Conservation (phyloP, 2,888 invertebrate species). For the Thyatira batis region DNA sequence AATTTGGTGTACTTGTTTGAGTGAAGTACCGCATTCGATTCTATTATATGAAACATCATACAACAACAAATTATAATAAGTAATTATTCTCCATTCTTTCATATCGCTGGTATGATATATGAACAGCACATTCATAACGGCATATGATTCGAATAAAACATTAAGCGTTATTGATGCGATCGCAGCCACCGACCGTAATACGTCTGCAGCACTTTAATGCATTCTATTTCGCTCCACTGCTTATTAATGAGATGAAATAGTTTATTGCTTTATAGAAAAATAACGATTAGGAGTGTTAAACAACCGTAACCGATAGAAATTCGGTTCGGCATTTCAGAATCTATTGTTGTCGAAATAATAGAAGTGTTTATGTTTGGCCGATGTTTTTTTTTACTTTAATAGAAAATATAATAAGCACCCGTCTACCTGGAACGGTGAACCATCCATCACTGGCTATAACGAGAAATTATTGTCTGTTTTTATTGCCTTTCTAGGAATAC, state of each 20-base stretch:
- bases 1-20: too few relatives aligned
- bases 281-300: slow-evolving; percentile 78
- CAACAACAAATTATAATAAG: background rate
- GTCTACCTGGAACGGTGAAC: slow-evolving; percentile 66
- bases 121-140: slow-evolving; percentile 21
- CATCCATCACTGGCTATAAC: slow-evolving; percentile 76
- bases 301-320: slow-evolving; percentile 77
- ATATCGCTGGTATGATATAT: background rate
- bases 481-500: slow-evolving; percentile 60
- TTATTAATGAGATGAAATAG: slow-evolving; percentile 76
- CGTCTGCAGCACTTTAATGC: slow-evolving; percentile 54
- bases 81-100: background rate
- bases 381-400: slow-evolving; percentile 52
- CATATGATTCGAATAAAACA: slow-evolving; percentile 59
- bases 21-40: background rate
- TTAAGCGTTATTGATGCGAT: slow-evolving; percentile 63
- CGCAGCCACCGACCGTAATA: slow-evolving; percentile 54
- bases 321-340: slow-evolving; percentile 65
- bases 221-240: slow-evolving; percentile 68
- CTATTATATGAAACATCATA: background rate
- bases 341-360: slow-evolving; percentile 72
- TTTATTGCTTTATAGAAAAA: slow-evolving; percentile 72
- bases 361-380: slow-evolving; percentile 76
- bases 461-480: slow-evolving; percentile 65
- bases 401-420: slow-evolving; percentile 56